phyloP scores from a whole-genome alignment of 2,888 invertebrate genomes.

The Chymomyza amoena region DNA sequence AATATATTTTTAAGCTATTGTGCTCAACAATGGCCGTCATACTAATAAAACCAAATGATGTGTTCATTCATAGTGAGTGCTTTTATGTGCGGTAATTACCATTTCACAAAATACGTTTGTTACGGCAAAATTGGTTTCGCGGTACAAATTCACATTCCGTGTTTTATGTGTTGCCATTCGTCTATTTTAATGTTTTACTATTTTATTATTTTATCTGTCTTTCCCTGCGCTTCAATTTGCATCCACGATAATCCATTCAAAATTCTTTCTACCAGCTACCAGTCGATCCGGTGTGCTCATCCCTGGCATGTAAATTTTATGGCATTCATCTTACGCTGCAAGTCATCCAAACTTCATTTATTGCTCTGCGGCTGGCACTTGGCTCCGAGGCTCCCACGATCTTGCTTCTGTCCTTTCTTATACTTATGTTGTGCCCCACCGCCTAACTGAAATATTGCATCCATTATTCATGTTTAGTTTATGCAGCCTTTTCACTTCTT shows the following conservation, averaged over 20 bases:
- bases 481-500: conserved; percentile 56
- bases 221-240: conserved; percentile 30
- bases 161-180: too few relatives aligned
- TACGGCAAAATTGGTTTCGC: too few relatives aligned
- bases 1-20: too few relatives aligned
- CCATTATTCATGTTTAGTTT: conserved; percentile 69
- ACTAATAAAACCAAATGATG: neutral
- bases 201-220: neutral
- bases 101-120: neutral
- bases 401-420: neutral
- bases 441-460: conserved; percentile 62
- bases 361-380: conserved; percentile 50
- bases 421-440: conserved; percentile 7
- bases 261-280: too few relatives aligned
- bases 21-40: neutral
- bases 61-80: neutral
- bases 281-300: neutral
- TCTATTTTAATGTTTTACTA: neutral
- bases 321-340: conserved; percentile 63
- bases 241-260: conserved; percentile 23
- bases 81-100: neutral
- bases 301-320: conserved; percentile 63
- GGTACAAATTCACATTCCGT: too few relatives aligned
- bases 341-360: conserved; percentile 74
- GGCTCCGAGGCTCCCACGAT: neutral